These are phyloP conservation scores for Harpagifer antarcticus DNA, from an alignment of 2,797 vertebrate species.

Conservation along the genomic window DNA sequence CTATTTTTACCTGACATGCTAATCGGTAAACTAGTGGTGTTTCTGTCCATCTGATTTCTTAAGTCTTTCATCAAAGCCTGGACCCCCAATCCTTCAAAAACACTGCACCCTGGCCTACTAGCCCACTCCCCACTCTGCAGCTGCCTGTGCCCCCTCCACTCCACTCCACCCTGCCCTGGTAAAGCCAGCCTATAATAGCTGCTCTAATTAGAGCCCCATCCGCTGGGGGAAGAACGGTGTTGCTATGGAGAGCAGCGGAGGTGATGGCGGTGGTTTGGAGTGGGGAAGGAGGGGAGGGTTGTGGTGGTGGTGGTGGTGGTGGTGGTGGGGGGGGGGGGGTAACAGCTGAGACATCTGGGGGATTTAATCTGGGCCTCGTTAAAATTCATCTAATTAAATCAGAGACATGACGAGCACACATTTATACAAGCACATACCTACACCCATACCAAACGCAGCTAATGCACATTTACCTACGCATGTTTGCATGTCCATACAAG, in stretches of 20 bases:
- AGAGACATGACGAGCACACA: slow-evolving; percentile 81
- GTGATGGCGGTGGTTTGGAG: slow-evolving; percentile 75
- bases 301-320: slow-evolving; percentile 23
- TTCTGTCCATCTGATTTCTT: slow-evolving; percentile 27
- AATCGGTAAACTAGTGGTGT: slow-evolving; percentile 28
- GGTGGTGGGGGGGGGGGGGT: slow-evolving; percentile 50
- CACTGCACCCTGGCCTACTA: slow-evolving; percentile 42
- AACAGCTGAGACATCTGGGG: slow-evolving; percentile 87
- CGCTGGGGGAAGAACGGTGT: slow-evolving; percentile 84
- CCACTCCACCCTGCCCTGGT: slow-evolving; percentile 75
- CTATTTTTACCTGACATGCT: slow-evolving; percentile 40
- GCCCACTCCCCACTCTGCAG: slow-evolving; percentile 58
- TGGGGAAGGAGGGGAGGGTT: slow-evolving; percentile 36
- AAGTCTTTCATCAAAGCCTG: slow-evolving; percentile 17
- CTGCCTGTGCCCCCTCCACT: slow-evolving; percentile 57
- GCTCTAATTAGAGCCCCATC: slow-evolving; percentile 89
- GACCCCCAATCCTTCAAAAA: slow-evolving; percentile 23
- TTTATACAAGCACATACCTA: slow-evolving; percentile 62
- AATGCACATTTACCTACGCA: background rate
- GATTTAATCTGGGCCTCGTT: slow-evolving; percentile 89
- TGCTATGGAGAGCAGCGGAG: slow-evolving; percentile 84
- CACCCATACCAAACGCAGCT: slow-evolving; percentile 18
- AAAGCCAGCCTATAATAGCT: slow-evolving; percentile 89
- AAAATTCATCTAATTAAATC: slow-evolving; percentile 90
- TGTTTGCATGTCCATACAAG: background rate